Base-by-base conservation (phyloP, 1,140 invertebrate genomes). In the Eciton burchellii region DNA sequence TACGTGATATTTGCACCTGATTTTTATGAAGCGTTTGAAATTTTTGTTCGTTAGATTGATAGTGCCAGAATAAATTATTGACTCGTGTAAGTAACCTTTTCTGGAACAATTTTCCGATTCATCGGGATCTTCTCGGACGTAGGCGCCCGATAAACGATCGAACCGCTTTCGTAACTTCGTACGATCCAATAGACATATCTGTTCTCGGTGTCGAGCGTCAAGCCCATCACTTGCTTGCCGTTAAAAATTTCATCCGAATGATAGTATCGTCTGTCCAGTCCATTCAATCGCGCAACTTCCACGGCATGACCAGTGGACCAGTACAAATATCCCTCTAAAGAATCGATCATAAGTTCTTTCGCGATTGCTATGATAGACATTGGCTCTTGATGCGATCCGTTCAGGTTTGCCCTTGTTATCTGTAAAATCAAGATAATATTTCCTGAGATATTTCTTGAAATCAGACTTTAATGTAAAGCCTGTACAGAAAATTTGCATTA, bases 251-350 rank as follows among this genome's bases (percentile, higher is more conserved):
- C 95, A 52, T 96, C 95, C 60, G 95, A 95, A 92, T 97, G 97
- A 90, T 98, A 97, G 49, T 95, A 95, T 59, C 95, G 94, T 85
- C 95, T 95, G 73, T 97, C 95, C 84, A 96, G 96, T 0, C 97
- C 98, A 92, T 98, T 98, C 0, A 98, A 93, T 56, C 96, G 94
- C 0, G 97, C 95, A 47, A 96, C 96, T 93, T 98, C 97, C 0
- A 99, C 95, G 0, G 96, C 96, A 83, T 97, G 96, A 0, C 96
- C 96, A 0, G 98, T 99, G 9, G 97, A 97, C 97, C 98, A 99
- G 89, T 98, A 98, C 21, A 99, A 94, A 84, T 96, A 96, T 0
- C 97, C 98, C 84, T 96, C 95, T 3, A 96, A 85, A 0, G 97
- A 96, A 91, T 99, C 98, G 26, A 99, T 95, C 21, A 96, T 96